Percentiles rank a stretch among this genome's conserved stretches.
phyloP scores from a whole-genome alignment of 2,888 invertebrate species.

The Agrotis ipsilon region DNA sequence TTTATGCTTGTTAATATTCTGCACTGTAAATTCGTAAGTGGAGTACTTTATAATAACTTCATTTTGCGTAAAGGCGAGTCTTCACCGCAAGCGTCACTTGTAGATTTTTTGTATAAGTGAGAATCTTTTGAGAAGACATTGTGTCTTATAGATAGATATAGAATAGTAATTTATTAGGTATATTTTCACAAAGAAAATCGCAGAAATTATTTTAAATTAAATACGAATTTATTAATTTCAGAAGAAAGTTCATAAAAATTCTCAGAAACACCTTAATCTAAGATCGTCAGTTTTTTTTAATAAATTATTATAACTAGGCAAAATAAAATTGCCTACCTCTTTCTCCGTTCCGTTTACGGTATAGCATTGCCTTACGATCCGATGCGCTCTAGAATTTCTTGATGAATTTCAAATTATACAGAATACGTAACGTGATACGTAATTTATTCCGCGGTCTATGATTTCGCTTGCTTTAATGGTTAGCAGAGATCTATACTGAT shows the following conservation, averaged over 20 bases:
- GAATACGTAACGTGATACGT: conserved; percentile 38
- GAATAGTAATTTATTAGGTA: no score
- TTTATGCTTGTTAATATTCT: conserved; percentile 55
- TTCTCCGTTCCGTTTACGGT: background rate
- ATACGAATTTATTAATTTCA: background rate
- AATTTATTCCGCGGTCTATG: conserved; percentile 39
- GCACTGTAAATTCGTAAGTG: conserved; percentile 34
- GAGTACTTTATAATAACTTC: conserved; percentile 44
- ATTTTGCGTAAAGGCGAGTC: conserved; percentile 31
- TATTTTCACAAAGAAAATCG: background rate
- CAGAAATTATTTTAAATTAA: background rate
- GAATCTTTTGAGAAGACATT: no score
- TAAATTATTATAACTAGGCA: no score
- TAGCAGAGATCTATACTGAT: conserved; percentile 46
- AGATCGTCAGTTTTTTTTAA: no score
- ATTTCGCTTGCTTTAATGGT: conserved; percentile 43
- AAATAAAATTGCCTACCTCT: no score
- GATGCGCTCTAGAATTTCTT: conserved; percentile 44
- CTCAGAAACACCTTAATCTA: background rate
- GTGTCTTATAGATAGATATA: no score
- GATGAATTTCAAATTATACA: conserved; percentile 31
- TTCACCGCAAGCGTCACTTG: background rate
- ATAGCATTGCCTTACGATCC: conserved; percentile 9
- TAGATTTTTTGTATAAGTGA: background rate
- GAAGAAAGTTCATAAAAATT: background rate